Conservation (phyloP, 2,888 invertebrate species). For the Panzeria rudis region DNA sequence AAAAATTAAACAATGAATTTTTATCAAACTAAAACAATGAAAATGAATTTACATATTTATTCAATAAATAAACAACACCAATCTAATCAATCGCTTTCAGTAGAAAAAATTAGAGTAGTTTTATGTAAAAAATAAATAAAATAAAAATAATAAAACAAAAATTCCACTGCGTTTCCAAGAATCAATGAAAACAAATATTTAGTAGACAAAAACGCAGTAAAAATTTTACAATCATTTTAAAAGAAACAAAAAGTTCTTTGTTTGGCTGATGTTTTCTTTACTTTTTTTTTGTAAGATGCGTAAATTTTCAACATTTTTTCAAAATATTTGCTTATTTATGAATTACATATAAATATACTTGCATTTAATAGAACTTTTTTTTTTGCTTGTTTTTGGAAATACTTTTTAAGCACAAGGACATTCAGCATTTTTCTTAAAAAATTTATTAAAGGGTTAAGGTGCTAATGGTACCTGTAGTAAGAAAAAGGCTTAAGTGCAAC, state of each 20-base stretch:
- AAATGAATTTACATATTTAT: slow-evolving; percentile 35
- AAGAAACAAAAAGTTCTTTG: slow-evolving; percentile 24
- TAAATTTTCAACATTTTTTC: background rate
- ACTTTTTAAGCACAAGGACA: background rate
- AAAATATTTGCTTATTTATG: no score
- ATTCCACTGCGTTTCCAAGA: slow-evolving; percentile 25
- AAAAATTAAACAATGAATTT: slow-evolving; percentile 53
- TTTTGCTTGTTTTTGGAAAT: background rate
- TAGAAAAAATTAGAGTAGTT: slow-evolving; percentile 27
- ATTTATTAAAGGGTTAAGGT: slow-evolving; percentile 29
- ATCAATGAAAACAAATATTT: slow-evolving; percentile 16
- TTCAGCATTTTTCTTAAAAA: slow-evolving; percentile 21
- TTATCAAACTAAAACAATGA: slow-evolving; percentile 54
- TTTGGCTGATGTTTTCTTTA: background rate
- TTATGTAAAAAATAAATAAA: slow-evolving; percentile 11
- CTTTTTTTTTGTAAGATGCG: background rate
- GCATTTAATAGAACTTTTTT: background rate
- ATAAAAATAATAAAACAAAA: slow-evolving; percentile 6
- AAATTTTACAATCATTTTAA: slow-evolving; percentile 15
- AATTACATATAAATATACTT: no score
- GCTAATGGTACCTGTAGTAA: background rate
- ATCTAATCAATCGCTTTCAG: background rate
- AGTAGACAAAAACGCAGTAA: background rate
- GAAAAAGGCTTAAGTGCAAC: slow-evolving; percentile 28
- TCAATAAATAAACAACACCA: slow-evolving; percentile 31